Evolutionary conservation across 2,113 vertebrate species (phyloP).

Genomic region (Lipophrys pholis): DNA sequence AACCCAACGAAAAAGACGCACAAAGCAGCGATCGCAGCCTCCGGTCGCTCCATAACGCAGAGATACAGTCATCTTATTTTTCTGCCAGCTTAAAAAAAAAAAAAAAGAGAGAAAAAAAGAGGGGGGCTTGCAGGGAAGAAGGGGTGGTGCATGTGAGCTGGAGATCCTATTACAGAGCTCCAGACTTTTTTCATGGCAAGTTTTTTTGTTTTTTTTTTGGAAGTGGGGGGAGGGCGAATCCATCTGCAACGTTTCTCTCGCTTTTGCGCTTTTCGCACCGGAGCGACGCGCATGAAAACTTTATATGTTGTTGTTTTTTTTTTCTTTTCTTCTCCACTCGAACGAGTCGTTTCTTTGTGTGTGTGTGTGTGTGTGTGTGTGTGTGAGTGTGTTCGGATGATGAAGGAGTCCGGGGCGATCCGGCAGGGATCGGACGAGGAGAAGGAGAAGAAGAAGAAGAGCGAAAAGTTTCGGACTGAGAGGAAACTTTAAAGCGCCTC

Average conservation of each 20-base stretch:
- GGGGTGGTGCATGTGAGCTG: slow-evolving; percentile 72
- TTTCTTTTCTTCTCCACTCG: not conserved
- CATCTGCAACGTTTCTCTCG: slow-evolving; percentile 62
- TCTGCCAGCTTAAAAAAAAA: slow-evolving; percentile 26
- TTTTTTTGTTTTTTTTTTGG: slow-evolving; percentile 60
- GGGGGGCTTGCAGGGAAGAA: slow-evolving; percentile 32
- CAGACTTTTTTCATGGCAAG: slow-evolving; percentile 81
- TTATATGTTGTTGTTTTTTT: slow-evolving; percentile 1
- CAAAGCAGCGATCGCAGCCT: slow-evolving; percentile 20
- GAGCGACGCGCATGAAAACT: slow-evolving; percentile 4
- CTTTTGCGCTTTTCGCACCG: slow-evolving; percentile 31
- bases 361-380: no score
- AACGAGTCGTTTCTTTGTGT: not conserved
- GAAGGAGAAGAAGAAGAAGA: slow-evolving; percentile 40
- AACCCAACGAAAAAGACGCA: slow-evolving; percentile 29
- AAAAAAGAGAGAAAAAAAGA: slow-evolving; percentile 5
- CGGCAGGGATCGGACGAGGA: slow-evolving; percentile 44
- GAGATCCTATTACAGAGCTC: slow-evolving; percentile 83
- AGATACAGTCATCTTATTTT: slow-evolving; percentile 46
- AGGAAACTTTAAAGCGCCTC: slow-evolving; percentile 45
- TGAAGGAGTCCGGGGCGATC: slow-evolving; percentile 43
- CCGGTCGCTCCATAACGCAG: not conserved
- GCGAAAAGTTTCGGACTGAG: slow-evolving; percentile 55
- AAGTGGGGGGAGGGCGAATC: slow-evolving; percentile 82
- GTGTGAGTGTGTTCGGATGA: slow-evolving; percentile 33